These are phyloP conservation scores for Zaprionus africanus DNA, from an alignment of 1,140 invertebrate genomes.

Conservation along the genomic window DNA sequence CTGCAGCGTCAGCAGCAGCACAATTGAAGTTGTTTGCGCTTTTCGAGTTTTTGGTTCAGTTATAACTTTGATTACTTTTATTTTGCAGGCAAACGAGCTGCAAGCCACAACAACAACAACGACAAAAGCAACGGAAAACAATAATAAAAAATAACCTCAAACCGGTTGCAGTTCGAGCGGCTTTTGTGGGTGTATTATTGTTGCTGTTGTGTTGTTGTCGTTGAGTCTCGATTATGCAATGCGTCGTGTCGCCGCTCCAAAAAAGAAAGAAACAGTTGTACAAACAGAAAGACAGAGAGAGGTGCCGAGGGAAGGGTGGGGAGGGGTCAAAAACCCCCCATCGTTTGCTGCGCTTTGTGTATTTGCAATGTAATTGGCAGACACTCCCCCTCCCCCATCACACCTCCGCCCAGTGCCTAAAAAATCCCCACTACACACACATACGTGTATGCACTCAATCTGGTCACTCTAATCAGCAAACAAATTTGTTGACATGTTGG, in stretches of 20 bases:
- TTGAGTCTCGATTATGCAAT: slow-evolving; percentile 71
- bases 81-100: slow-evolving; percentile 49
- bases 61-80: slow-evolving; percentile 60
- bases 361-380: slow-evolving; percentile 41
- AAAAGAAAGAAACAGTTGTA: slow-evolving; percentile 47
- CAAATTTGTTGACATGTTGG: slow-evolving; percentile 68
- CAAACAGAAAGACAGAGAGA: slow-evolving; percentile 43
- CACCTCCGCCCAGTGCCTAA: not conserved
- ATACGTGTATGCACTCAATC: slow-evolving; percentile 40
- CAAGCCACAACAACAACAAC: slow-evolving; percentile 16
- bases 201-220: slow-evolving; percentile 37
- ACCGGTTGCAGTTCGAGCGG: slow-evolving; percentile 57
- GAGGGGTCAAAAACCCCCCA: slow-evolving; percentile 6
- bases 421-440: slow-evolving; percentile 14
- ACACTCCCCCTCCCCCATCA: slow-evolving; percentile 8
- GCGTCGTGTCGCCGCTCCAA: slow-evolving; percentile 72
- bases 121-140: slow-evolving; percentile 15
- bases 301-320: slow-evolving; percentile 41
- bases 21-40: slow-evolving; percentile 61
- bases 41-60: slow-evolving; percentile 46
- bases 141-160: slow-evolving; percentile 36
- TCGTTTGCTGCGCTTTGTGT: slow-evolving; percentile 42
- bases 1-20: slow-evolving; percentile 8
- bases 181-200: slow-evolving; percentile 72
- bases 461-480: slow-evolving; percentile 60